A percentile compares a stretch with the other conserved stretches of the same genome.
Conservation (phyloP, 2,113 vertebrate genomes). For the Tricholaema leucomelas region DNA sequence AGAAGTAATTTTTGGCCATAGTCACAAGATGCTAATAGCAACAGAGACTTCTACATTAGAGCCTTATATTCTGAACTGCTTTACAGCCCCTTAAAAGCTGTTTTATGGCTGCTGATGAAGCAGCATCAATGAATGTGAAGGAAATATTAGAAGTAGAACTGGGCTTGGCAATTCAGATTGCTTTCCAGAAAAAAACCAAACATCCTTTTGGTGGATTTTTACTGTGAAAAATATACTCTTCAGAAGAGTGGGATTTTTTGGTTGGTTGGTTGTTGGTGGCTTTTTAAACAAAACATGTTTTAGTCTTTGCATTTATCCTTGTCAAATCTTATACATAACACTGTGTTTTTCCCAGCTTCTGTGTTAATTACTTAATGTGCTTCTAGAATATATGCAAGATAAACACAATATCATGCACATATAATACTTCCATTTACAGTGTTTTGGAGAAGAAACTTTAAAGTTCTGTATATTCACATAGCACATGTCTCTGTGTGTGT, state of each 20-base stretch:
- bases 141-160: background rate
- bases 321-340: background rate
- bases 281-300: background rate
- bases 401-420: background rate
- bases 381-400: background rate
- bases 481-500: too few relatives aligned
- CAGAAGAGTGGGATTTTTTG: background rate
- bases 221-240: background rate
- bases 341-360: background rate
- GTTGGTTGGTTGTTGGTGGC: background rate
- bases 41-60: slow-evolving; percentile 23
- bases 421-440: background rate
- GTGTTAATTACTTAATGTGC: background rate
- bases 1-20: background rate
- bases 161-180: background rate
- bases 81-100: background rate
- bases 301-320: background rate
- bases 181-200: background rate
- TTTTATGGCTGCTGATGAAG: background rate
- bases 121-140: background rate
- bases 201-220: background rate
- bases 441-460: background rate
- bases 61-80: background rate
- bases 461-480: background rate
- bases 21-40: background rate